Conservation (phyloP, 2,113 vertebrate genomes). For the Syngnathus floridae region DNA sequence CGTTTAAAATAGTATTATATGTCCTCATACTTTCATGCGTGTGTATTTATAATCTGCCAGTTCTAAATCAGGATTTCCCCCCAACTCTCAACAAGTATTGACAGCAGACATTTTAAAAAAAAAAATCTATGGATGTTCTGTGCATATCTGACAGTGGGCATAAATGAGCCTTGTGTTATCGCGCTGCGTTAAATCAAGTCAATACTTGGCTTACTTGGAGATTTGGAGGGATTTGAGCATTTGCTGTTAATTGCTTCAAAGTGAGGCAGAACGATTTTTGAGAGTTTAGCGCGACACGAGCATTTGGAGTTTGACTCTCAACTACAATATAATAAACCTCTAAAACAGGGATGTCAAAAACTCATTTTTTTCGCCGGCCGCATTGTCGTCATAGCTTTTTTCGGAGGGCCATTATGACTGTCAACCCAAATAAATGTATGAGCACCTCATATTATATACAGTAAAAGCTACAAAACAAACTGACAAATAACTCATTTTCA, state of each 20-base stretch:
- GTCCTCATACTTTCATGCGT: background rate
- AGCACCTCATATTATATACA: too few species aligned
- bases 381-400: too few species aligned
- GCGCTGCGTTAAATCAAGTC: slow-evolving; percentile 27
- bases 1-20: background rate
- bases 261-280: background rate
- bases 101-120: background rate
- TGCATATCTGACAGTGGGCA: too few species aligned
- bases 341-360: too few species aligned
- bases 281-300: background rate
- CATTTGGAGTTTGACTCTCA: background rate
- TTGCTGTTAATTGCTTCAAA: slow-evolving; percentile 5
- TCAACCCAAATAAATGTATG: too few species aligned
- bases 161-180: too few species aligned
- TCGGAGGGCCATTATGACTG: too few species aligned
- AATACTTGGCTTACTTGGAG: slow-evolving; percentile 6
- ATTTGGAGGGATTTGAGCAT: slow-evolving; percentile 39
- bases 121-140: too few species aligned
- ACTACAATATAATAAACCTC: too few species aligned
- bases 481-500: too few species aligned
- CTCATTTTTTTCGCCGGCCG: too few species aligned
- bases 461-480: too few species aligned
- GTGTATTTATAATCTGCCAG: background rate
- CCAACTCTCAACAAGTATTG: slow-evolving; percentile 4
- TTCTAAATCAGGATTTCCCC: slow-evolving; percentile 17